Conservation (phyloP, 2,888 invertebrate species). For the Harpalus rubripes region DNA sequence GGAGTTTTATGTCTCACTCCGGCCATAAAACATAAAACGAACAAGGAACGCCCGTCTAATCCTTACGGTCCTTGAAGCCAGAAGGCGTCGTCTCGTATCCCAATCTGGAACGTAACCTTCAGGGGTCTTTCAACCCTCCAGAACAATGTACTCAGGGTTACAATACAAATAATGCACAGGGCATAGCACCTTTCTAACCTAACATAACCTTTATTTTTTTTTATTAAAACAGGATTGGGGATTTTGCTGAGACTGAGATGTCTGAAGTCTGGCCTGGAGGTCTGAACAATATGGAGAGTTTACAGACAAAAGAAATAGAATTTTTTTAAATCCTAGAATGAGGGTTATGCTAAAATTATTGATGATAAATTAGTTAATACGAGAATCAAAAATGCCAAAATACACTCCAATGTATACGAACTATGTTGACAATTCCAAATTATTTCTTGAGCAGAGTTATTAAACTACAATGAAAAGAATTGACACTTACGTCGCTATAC, state of each 20-base stretch:
- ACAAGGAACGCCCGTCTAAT: not conserved
- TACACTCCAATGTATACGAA: too few species aligned
- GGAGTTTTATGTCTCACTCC: not conserved
- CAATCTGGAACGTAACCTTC: conserved; percentile 31
- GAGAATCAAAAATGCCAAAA: too few species aligned
- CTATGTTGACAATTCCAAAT: too few species aligned
- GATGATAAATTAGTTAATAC: too few species aligned
- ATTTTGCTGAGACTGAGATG: not conserved
- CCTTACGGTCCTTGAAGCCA: conserved; percentile 3
- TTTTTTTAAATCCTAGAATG: too few species aligned
- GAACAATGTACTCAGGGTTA: not conserved
- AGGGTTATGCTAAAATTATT: too few species aligned
- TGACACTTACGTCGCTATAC: too few species aligned
- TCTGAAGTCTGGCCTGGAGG: not conserved
- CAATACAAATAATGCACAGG: not conserved
- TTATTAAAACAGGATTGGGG: not conserved
- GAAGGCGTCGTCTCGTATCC: conserved; percentile 24
- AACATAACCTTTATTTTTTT: conserved; percentile 1
- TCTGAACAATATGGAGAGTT: not conserved
- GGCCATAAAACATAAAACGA: not conserved
- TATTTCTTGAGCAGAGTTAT: too few species aligned
- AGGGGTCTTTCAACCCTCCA: conserved; percentile 41
- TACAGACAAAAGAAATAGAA: not conserved
- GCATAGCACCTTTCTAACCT: not conserved
- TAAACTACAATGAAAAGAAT: too few species aligned